Base-by-base conservation (phyloP, 2,888 invertebrate genomes). In the Cetonia aurata region DNA sequence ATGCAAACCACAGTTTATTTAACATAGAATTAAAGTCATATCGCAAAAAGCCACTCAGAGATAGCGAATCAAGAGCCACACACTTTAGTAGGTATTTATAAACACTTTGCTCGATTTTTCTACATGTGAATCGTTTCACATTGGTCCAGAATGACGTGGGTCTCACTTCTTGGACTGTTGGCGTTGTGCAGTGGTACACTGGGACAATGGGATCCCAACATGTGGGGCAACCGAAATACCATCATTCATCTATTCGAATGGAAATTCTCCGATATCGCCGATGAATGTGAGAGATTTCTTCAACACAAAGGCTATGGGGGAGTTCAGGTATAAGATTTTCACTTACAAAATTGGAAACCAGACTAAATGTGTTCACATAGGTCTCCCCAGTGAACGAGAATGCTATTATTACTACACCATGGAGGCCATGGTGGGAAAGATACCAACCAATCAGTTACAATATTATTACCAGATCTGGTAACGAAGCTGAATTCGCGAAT, bases 371-470 rank as follows among this genome's bases (percentile, higher is more conserved):
- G 13, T 25, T 25, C 31, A 33, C 50, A 4, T 10, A 92, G 92
- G 87, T 93, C 3, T 94, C 94, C 0, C 94, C 94, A 8, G 89
- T 91, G 0, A 91, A 88, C 76, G 95, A 94, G 81, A 93, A 94
- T 79, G 82, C 91, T 42, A 85, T 90, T 0, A 75, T 71, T 0
- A 70, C 31, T 33, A n/a, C 48, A 2, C 62, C 84, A 0, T 81
- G 81, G 3, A 87, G 92, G 0, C 93, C 96, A 0, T 96, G 96
- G 96, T 96, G 91, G 90, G 95, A 96, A 81, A 86, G 95, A 12
- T 95, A 95, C 82, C 95, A 96, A 82, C 94, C 94, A 0, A 90
- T 95, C 46, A 94, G 95, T 25, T 96, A 96, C 84, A 86, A 87
- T 15, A 85, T 95, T 53, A 80, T 81, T 1, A 94, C 94, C 0